A percentile compares a stretch with the other conserved stretches of the same genome.
phyloP scores from a whole-genome alignment of 2,888 invertebrate genomes.

The Cephalotes varians region DNA sequence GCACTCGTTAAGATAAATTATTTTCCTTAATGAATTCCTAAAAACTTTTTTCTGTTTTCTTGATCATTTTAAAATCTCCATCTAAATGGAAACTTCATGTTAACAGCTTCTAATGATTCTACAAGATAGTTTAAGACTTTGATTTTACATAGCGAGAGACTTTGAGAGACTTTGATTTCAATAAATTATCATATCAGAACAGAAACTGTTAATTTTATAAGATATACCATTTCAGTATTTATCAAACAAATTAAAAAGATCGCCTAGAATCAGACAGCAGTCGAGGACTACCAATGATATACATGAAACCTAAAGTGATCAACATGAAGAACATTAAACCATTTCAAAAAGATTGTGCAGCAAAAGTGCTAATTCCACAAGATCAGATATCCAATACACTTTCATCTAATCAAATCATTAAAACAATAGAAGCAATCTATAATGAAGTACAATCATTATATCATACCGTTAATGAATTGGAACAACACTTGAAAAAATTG shows the following conservation, averaged over 20 bases:
- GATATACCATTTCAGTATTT: slow-evolving; percentile 61
- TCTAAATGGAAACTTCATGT: no score
- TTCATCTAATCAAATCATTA: slow-evolving; percentile 55
- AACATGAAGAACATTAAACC: slow-evolving; percentile 67
- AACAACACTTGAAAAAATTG: slow-evolving; percentile 71
- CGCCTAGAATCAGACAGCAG: slow-evolving; percentile 8
- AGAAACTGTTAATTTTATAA: slow-evolving; percentile 15
- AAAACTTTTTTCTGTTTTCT: slow-evolving; percentile 93
- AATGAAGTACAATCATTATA: slow-evolving; percentile 88
- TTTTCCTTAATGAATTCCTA: slow-evolving; percentile 84
- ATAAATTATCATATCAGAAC: neutral
- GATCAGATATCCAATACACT: slow-evolving; percentile 21
- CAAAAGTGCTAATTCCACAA: neutral
- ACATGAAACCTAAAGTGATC: slow-evolving; percentile 70
- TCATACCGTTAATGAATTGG: slow-evolving; percentile 87
- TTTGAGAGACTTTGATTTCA: no score
- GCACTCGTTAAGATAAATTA: slow-evolving; percentile 58
- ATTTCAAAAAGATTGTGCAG: slow-evolving; percentile 14
- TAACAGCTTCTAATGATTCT: no score
- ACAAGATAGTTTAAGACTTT: no score
- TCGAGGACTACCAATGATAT: slow-evolving; percentile 57
- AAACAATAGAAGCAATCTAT: slow-evolving; percentile 86
- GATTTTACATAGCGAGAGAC: no score
- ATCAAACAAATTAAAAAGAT: slow-evolving; percentile 53
- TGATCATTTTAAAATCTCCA: slow-evolving; percentile 89